A percentile compares a stretch with the other conserved stretches of the same genome.
These are phyloP conservation scores for Lytechinus variegatus DNA, from an alignment of 35 echinoderm and acorn worm species.

Conservation along the genomic window DNA sequence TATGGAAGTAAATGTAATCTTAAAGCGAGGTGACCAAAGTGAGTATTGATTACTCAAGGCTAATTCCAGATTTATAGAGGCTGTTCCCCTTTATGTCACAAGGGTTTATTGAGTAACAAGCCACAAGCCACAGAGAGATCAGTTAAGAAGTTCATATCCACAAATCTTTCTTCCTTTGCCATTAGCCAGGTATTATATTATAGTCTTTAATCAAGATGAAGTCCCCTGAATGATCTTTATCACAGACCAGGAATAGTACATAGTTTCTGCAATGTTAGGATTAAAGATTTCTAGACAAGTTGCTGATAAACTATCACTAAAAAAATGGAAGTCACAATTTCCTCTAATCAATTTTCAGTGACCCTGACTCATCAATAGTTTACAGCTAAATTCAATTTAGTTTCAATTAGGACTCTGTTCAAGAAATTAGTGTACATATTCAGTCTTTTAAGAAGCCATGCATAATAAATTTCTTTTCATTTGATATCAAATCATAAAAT, in stretches of 20 bases:
- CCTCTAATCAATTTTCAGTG: neutral
- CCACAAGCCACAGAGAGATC: neutral
- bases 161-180: neutral
- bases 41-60: neutral
- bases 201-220: neutral
- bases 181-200: neutral
- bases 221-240: neutral
- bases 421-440: neutral
- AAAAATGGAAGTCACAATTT: constrained; percentile 7
- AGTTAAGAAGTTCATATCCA: neutral
- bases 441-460: neutral
- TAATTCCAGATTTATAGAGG: neutral
- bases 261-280: neutral
- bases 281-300: neutral
- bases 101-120: neutral
- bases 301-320: neutral
- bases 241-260: neutral
- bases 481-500: neutral
- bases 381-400: neutral
- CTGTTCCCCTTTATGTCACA: neutral
- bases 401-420: neutral
- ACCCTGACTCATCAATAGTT: neutral
- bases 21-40: neutral
- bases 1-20: neutral
- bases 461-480: neutral